Evolutionary conservation across 2,888 invertebrate species (phyloP).

Genomic region (Phalera bucephala): DNA sequence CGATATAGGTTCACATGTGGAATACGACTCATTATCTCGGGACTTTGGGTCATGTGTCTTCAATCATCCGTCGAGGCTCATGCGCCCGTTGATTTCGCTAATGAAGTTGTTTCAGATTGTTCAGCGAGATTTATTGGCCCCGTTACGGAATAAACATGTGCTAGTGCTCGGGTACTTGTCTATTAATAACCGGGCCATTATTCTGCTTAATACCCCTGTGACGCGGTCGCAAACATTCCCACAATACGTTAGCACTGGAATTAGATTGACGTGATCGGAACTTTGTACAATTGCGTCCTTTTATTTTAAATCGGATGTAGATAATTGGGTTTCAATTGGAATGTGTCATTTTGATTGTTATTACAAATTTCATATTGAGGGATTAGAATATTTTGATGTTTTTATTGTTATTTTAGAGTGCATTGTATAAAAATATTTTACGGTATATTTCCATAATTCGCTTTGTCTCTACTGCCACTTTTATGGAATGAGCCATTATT

Average conservation of each 20-base stretch:
- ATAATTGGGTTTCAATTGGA: no score
- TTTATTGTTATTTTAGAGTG: no score
- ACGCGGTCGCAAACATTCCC: conserved; percentile 57
- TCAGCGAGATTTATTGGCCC: conserved; percentile 64
- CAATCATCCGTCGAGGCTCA: conserved; percentile 44
- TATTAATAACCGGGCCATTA: conserved; percentile 72
- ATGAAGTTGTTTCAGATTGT: conserved; percentile 74
- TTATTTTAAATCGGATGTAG: not conserved
- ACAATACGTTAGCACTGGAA: conserved; percentile 44
- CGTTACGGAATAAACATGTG: conserved; percentile 66
- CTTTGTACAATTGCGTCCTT: conserved; percentile 12
- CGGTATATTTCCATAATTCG: no score
- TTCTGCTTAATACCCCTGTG: conserved; percentile 58
- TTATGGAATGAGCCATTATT: no score
- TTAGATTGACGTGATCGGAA: conserved; percentile 43
- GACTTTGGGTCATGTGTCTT: conserved; percentile 39
- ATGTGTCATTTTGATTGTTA: no score
- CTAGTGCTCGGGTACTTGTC: conserved; percentile 58
- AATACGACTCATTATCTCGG: conserved; percentile 41
- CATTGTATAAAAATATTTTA: no score
- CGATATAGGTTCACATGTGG: conserved; percentile 31
- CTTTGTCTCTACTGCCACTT: no score
- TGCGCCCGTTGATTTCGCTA: conserved; percentile 58
- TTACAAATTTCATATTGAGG: no score
- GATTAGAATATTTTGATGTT: no score